These are phyloP conservation scores for Lepus timidus DNA, from an alignment of 2,113 vertebrate species.

Conservation along the genomic window DNA sequence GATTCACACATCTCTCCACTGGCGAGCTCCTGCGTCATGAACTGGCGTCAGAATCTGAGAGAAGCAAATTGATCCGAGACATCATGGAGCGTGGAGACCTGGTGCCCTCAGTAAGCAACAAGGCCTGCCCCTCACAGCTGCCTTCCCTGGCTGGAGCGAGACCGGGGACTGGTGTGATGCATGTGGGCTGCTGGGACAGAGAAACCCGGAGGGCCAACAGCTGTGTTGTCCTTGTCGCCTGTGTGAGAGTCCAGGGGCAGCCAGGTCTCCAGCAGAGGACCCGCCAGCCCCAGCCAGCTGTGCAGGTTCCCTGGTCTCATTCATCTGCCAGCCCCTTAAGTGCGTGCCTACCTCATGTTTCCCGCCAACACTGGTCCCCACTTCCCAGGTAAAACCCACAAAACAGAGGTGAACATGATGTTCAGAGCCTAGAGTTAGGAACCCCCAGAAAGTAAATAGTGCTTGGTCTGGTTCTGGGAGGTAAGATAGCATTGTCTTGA, in stretches of 20 bases:
- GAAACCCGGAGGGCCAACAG: not conserved
- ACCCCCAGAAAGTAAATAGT: not conserved
- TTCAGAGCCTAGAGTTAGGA: not conserved
- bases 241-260: not conserved
- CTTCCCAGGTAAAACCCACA: not conserved
- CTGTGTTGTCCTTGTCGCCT: not conserved
- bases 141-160: not conserved
- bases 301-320: not conserved
- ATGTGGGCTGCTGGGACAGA: not conserved
- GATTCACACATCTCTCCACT: conserved; percentile 89
- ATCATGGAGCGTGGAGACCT: conserved; percentile 90
- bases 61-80: conserved; percentile 92
- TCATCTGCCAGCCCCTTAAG: not conserved
- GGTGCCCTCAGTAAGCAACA: conserved; percentile 90
- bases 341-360: not conserved
- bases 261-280: not conserved
- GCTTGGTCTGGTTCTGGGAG: not conserved
- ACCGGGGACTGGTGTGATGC: not conserved
- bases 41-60: conserved; percentile 89
- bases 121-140: not conserved
- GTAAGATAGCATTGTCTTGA: not conserved
- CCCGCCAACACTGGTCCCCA: not conserved
- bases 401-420: not conserved
- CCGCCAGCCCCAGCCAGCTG: too few relatives aligned
- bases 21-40: conserved; percentile 91